phyloP scores from a whole-genome alignment of 2,797 vertebrate genomes.

The Anguilla anguilla region DNA sequence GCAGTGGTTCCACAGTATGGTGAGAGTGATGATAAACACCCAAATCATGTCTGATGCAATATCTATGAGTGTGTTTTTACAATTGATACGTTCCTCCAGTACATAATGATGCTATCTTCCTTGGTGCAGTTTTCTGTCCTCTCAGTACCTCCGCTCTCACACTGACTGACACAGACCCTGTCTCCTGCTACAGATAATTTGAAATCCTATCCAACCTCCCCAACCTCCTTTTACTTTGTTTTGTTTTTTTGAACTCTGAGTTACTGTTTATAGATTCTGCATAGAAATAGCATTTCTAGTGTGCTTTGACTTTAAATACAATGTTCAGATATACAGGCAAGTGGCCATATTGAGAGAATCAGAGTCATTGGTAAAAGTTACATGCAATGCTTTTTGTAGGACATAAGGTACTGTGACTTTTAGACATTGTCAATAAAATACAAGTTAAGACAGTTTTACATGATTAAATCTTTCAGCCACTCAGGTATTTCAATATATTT shows the following conservation, averaged over 20 bases:
- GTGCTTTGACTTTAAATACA: not conserved
- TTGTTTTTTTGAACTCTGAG: not conserved
- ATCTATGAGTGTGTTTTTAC: not conserved
- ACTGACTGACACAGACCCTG: not conserved
- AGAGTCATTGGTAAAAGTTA: not conserved
- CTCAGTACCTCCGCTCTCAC: not conserved
- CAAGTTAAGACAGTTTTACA: not conserved
- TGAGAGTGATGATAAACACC: not conserved
- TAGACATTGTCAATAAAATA: not conserved
- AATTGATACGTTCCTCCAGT: not conserved
- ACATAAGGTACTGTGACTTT: not conserved
- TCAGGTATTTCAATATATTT: not conserved
- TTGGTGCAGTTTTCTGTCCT: not conserved
- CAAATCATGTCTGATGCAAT: not conserved
- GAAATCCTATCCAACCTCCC: not conserved
- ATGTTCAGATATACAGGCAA: not conserved
- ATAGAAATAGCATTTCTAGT: not conserved
- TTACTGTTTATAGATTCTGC: not conserved
- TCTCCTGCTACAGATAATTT: not conserved
- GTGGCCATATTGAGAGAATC: not conserved
- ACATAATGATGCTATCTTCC: not conserved
- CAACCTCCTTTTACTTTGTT: not conserved
- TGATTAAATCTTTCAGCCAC: not conserved
- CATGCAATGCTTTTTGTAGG: not conserved
- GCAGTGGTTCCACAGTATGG: not conserved